These are phyloP conservation scores for Enteromius fasciolatus DNA, from an alignment of 2,797 vertebrate genomes.

Conservation along the genomic window DNA sequence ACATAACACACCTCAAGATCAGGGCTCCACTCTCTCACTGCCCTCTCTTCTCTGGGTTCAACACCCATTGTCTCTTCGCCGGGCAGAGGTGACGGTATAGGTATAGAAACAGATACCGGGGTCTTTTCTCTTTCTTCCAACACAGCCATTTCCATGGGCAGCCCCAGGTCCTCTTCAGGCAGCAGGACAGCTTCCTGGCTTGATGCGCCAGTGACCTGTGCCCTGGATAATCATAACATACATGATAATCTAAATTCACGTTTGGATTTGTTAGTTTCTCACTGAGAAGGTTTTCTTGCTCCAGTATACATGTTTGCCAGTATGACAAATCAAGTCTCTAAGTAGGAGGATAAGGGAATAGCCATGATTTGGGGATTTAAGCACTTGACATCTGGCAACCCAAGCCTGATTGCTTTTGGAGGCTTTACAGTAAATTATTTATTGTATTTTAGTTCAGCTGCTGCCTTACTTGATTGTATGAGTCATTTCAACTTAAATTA, in stretches of 20 bases:
- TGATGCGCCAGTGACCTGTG: slow-evolving; percentile 58
- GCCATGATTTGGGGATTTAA: neutral
- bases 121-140: slow-evolving; percentile 59
- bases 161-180: slow-evolving; percentile 60
- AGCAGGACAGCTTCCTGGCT: slow-evolving; percentile 58
- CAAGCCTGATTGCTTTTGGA: neutral
- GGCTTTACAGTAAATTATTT: neutral
- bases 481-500: neutral
- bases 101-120: slow-evolving; percentile 43
- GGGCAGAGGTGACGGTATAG: slow-evolving; percentile 42
- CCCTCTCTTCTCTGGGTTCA: neutral
- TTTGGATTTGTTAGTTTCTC: neutral
- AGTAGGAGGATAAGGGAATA: too few relatives aligned
- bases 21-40: slow-evolving; percentile 5
- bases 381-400: neutral
- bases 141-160: slow-evolving; percentile 44
- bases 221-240: slow-evolving; percentile 56
- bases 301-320: neutral
- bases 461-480: neutral
- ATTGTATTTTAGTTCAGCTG: neutral
- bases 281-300: neutral
- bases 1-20: slow-evolving; percentile 51
- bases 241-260: neutral
- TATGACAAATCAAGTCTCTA: neutral
- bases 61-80: neutral